These are phyloP conservation scores for Coryphaenoides rupestris DNA, from an alignment of 2,113 vertebrate species.

Conservation along the genomic window DNA sequence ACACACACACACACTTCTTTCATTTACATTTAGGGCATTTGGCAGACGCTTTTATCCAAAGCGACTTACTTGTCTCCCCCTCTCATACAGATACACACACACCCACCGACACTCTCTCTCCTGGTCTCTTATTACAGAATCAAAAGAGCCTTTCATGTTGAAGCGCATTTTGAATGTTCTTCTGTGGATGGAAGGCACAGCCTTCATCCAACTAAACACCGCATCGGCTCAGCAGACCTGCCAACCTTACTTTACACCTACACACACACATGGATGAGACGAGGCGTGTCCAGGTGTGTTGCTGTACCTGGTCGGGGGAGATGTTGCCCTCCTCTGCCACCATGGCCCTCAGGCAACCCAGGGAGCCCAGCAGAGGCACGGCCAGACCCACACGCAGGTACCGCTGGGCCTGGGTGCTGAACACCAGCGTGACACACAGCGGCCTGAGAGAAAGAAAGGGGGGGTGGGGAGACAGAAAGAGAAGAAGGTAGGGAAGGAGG, in stretches of 20 bases:
- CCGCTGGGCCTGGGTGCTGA: constrained; percentile 77
- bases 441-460: constrained; percentile 65
- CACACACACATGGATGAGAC: neutral
- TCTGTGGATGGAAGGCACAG: no score
- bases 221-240: no score
- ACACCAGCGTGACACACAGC: constrained; percentile 85
- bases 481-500: no score
- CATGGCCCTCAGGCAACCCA: constrained; percentile 82
- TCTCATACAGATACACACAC: constrained; percentile 7
- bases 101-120: neutral
- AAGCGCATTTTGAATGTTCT: no score
- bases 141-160: no score
- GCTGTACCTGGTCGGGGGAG: constrained; percentile 79
- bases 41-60: no score
- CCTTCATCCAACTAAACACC: no score
- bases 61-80: neutral
- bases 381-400: constrained; percentile 87
- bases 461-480: no score
- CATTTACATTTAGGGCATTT: no score
- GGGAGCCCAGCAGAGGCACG: constrained; percentile 80
- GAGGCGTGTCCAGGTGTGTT: neutral
- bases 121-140: no score
- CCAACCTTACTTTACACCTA: constrained; percentile 1
- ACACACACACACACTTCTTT: no score
- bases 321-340: constrained; percentile 82